Evolutionary conservation across 1,140 invertebrate species (phyloP), one percentile per base, ranked within the genome.

Genomic region (Potamilus streckersoni): DNA sequence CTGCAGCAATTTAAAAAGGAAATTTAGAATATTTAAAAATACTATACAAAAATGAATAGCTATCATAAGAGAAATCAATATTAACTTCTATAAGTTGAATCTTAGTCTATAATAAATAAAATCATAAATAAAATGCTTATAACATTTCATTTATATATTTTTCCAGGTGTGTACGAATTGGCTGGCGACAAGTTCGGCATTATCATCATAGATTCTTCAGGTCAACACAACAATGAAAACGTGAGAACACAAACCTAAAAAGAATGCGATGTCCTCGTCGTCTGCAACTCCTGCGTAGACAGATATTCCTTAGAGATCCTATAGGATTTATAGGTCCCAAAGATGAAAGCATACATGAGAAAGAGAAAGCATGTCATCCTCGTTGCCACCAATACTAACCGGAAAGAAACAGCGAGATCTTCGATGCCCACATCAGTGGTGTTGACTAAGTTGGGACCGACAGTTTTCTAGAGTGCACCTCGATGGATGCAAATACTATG

Each of bases 231-330:
- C 65, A 72, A 77, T 60, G 75, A 72, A 71, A 77, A 58, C 14
- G 72, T 77, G 75, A 70, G 70, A 27, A 62, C 70, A 2, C 69
- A 57, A n/a, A 61, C 70, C 13, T 77, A 73, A 63, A 77, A 77
- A 38, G 70, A 77, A 57, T 62, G 69, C 64, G 97, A 99, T 90
- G 97, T 99, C 69, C 98, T 99, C 91, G 94, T 99, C 76, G 97
- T 99, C 62, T 99, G 98, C 92, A 99, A 99, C 91, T 99, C 97
- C 83, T 97, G 99, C 74, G 97, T 98, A 58, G 98, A 97, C 79
- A 97, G 97, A 72, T 96, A 97, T 14, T 98, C 96, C 77, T 98
- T 98, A 91, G 96, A 99, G 90, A 99, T 99, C 90, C 97, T 99
- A 69, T 92, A 96, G 85, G 97, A 96, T 78, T 99, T 98, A 91